phyloP scores from a whole-genome alignment of 1,140 invertebrate genomes.

The Drosophila suzukii region DNA sequence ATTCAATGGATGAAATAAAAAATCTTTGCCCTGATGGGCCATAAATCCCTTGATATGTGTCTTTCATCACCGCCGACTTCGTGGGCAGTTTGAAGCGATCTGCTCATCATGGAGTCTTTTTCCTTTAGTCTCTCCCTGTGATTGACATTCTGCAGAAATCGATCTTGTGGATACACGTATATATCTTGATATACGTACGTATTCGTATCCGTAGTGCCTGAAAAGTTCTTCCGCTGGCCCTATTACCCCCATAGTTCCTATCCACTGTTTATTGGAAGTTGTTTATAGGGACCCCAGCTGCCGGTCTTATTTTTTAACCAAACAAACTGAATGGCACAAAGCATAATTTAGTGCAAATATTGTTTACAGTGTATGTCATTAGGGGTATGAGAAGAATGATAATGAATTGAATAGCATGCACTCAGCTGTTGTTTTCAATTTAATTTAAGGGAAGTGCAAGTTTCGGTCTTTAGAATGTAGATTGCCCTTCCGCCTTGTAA shows the following conservation, averaged over 20 bases:
- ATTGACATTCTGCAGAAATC: slow-evolving; percentile 67
- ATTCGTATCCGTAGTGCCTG: slow-evolving; percentile 8
- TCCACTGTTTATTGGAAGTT: slow-evolving; percentile 45
- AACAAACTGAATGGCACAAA: slow-evolving; percentile 22
- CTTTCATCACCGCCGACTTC: slow-evolving; percentile 51
- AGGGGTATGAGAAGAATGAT: slow-evolving; percentile 5
- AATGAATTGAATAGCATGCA: slow-evolving; percentile 12
- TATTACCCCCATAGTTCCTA: background rate
- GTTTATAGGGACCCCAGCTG: slow-evolving; percentile 53
- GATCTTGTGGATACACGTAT: slow-evolving; percentile 13
- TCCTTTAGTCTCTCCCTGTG: slow-evolving; percentile 37
- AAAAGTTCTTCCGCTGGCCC: slow-evolving; percentile 58
- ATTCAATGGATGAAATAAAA: slow-evolving; percentile 22
- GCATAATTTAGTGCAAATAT: slow-evolving; percentile 41
- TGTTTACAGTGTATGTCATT: slow-evolving; percentile 39
- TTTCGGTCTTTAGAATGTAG: background rate
- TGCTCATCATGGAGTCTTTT: slow-evolving; percentile 9
- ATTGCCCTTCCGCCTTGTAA: slow-evolving; percentile 15
- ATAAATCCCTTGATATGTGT: slow-evolving; percentile 38
- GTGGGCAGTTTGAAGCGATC: slow-evolving; percentile 1
- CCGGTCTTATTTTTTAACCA: slow-evolving; percentile 21
- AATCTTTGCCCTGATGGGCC: slow-evolving; percentile 14
- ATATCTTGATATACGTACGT: background rate
- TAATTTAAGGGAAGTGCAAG: slow-evolving; percentile 3
- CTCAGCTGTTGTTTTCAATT: slow-evolving; percentile 31